Evolutionary conservation across 2,888 invertebrate species (phyloP).

Genomic region (Abscondita cerata): DNA sequence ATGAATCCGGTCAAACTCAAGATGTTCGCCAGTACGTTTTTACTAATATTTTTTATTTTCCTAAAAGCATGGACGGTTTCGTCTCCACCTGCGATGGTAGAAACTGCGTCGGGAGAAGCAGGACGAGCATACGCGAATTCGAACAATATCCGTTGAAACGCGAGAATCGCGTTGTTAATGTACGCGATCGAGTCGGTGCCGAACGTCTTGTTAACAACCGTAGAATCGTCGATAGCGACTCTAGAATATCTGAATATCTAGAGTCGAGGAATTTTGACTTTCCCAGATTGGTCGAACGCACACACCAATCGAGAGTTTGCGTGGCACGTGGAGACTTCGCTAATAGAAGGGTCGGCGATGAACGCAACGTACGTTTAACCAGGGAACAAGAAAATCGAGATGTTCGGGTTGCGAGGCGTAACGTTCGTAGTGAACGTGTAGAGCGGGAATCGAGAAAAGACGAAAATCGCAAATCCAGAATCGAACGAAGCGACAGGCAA

Average conservation of each 20-base stretch:
- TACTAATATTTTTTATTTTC: constrained; percentile 43
- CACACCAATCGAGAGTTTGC: no score
- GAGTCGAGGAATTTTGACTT: constrained; percentile 4
- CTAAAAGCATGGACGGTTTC: constrained; percentile 35
- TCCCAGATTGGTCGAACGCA: constrained; percentile 5
- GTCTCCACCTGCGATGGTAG: constrained; percentile 20
- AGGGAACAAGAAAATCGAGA: no score
- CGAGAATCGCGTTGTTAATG: constrained; percentile 25
- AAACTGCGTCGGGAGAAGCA: not conserved
- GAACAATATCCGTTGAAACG: constrained; percentile 20
- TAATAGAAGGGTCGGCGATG: not conserved
- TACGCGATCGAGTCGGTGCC: constrained; percentile 22
- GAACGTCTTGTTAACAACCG: constrained; percentile 27
- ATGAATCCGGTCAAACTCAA: constrained; percentile 39
- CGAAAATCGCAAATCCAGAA: no score
- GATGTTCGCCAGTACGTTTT: constrained; percentile 33
- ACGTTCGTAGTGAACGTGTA: no score
- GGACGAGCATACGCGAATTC: constrained; percentile 7
- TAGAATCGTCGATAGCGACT: constrained; percentile 27
- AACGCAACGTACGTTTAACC: no score
- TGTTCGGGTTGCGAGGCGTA: no score
- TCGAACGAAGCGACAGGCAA: no score
- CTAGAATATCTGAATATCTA: constrained; percentile 23
- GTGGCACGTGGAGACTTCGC: not conserved
- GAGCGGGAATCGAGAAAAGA: not conserved